Percentiles rank a stretch among this genome's conserved stretches.
Conservation (phyloP, 2,888 invertebrate genomes). For the Eupithecia vulgata region DNA sequence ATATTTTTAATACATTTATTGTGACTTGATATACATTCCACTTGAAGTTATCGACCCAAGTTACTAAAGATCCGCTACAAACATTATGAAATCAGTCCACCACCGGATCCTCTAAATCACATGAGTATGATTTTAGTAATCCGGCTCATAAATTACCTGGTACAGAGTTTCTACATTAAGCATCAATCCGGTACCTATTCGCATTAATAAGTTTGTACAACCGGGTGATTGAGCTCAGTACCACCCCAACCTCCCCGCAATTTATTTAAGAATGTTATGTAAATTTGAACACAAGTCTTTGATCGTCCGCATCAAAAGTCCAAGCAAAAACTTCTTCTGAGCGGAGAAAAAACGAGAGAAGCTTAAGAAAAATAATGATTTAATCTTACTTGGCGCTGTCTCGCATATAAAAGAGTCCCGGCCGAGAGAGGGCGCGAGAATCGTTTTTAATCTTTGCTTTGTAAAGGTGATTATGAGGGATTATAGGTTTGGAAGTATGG, state of each 20-base stretch:
- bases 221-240: constrained; percentile 59
- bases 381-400: constrained; percentile 83
- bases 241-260: constrained; percentile 70
- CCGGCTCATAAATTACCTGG: constrained; percentile 74
- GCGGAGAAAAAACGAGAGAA: constrained; percentile 78
- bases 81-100: neutral
- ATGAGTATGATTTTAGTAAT: constrained; percentile 60
- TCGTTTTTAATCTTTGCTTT: constrained; percentile 86
- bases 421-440: constrained; percentile 71
- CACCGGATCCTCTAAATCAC: constrained; percentile 55
- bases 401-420: constrained; percentile 80
- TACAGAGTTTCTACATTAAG: constrained; percentile 60
- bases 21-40: neutral
- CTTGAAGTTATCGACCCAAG: neutral
- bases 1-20: neutral
- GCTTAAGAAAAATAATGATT: constrained; percentile 85
- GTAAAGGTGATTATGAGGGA: constrained; percentile 85
- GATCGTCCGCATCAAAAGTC: constrained; percentile 84
- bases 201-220: constrained; percentile 79
- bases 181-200: constrained; percentile 63
- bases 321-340: constrained; percentile 74
- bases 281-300: constrained; percentile 84
- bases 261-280: constrained; percentile 85
- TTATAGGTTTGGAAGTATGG: constrained; percentile 85
- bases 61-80: neutral